phyloP scores from a whole-genome alignment of 2,888 invertebrate genomes.

The Pseudanteris insignis region DNA sequence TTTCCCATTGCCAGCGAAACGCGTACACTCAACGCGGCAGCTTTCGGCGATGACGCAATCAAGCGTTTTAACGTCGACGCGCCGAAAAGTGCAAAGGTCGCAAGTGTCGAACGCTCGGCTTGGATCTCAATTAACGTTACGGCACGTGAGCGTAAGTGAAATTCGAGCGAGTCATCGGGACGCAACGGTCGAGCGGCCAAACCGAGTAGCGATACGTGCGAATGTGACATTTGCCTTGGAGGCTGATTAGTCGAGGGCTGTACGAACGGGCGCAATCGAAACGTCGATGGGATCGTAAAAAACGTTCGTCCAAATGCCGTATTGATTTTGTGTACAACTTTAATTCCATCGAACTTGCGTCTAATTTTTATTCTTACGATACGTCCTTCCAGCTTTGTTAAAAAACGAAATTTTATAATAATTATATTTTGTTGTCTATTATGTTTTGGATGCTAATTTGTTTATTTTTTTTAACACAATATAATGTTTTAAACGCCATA shows the following conservation, averaged over 20 bases:
- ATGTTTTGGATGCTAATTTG: no score
- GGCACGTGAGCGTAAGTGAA: no score
- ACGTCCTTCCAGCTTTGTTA: no score
- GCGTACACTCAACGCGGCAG: conserved; percentile 25
- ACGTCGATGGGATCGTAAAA: conserved; percentile 7
- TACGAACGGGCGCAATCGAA: conserved; percentile 9
- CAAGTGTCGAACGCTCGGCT: not conserved
- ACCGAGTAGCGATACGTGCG: not conserved
- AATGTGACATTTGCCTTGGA: conserved; percentile 8
- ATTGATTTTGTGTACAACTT: not conserved
- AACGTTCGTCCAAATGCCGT: not conserved
- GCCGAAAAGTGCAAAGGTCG: conserved; percentile 18
- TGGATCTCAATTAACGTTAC: no score
- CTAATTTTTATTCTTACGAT: no score
- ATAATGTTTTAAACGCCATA: no score
- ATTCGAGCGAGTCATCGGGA: no score
- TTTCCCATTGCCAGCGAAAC: conserved; percentile 26
- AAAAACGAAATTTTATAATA: no score
- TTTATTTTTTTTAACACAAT: no score
- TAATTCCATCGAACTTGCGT: no score
- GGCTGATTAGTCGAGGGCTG: conserved; percentile 16
- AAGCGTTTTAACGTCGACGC: conserved; percentile 24
- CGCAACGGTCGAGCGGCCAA: no score
- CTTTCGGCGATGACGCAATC: conserved; percentile 33
- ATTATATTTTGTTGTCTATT: no score